phyloP scores from a whole-genome alignment of 2,113 vertebrate genomes.

The Pluvialis apricaria region DNA sequence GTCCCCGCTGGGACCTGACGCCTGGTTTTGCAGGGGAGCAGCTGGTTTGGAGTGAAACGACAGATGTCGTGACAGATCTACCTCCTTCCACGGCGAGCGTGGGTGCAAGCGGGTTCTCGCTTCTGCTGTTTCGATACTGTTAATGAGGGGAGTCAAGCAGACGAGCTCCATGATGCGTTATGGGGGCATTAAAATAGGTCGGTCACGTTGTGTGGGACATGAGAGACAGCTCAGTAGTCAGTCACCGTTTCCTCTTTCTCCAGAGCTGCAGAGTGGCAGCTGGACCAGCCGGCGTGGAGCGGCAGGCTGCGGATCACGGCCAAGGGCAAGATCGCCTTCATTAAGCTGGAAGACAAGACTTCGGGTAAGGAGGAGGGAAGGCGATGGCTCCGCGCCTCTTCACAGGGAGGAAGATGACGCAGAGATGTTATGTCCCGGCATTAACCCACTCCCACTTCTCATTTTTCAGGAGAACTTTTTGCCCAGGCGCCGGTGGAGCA shows the following conservation, averaged over 20 bases:
- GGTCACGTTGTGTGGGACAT: accelerated
- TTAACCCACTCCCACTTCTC: accelerated
- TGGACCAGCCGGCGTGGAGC: slow-evolving; percentile 93
- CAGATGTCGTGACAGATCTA: accelerated
- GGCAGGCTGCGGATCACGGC: slow-evolving; percentile 90
- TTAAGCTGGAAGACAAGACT: slow-evolving; percentile 90
- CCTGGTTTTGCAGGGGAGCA: not conserved
- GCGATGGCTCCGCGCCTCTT: accelerated
- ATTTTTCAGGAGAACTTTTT: slow-evolving; percentile 88
- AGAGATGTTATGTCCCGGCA: accelerated
- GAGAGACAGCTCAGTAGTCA: not conserved
- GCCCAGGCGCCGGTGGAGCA: slow-evolving; percentile 92
- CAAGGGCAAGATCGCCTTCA: slow-evolving; percentile 84
- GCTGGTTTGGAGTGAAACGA: not conserved
- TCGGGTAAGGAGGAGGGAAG: slow-evolving; percentile 74
- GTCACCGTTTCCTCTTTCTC: not conserved
- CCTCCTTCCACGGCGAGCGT: not conserved
- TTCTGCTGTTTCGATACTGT: accelerated
- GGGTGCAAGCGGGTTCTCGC: accelerated
- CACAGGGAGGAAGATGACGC: accelerated
- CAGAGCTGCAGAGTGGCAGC: slow-evolving; percentile 96
- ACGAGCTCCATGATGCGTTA: accelerated
- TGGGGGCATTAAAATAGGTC: accelerated
- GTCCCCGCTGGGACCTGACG: not conserved
- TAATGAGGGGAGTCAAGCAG: not conserved